phyloP scores from a whole-genome alignment of 2,113 vertebrate species.

The Macheiramphus alcinus region DNA sequence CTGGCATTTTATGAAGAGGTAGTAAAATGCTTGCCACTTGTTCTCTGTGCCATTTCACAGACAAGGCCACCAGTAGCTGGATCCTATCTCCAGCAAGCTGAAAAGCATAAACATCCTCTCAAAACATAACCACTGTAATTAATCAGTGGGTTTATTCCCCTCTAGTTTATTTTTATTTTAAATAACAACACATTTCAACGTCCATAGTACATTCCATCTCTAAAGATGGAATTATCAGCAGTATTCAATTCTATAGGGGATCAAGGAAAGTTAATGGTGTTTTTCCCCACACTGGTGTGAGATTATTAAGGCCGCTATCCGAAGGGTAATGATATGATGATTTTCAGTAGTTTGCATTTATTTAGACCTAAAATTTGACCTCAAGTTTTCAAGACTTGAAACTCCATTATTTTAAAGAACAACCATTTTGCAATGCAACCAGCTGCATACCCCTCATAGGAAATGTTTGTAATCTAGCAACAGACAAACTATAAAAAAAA shows the following conservation, averaged over 20 bases:
- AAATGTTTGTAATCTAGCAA: not conserved
- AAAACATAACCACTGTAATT: not conserved
- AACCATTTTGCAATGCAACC: not conserved
- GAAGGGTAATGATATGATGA: not conserved
- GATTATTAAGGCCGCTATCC: not conserved
- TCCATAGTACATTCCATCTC: not conserved
- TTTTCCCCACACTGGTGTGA: not conserved
- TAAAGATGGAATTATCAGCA: not conserved
- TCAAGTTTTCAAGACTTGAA: not conserved
- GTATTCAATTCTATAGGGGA: not conserved
- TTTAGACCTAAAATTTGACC: not conserved
- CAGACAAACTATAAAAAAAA: not conserved
- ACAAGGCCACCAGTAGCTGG: not conserved
- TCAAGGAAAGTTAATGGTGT: not conserved
- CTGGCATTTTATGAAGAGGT: not conserved
- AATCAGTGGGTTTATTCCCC: conserved; percentile 22
- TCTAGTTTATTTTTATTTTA: not conserved
- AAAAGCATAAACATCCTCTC: conserved; percentile 21
- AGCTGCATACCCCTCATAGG: not conserved
- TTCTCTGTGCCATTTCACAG: not conserved
- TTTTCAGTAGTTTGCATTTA: not conserved
- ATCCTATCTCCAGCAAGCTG: not conserved
- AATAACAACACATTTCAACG: not conserved
- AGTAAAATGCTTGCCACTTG: not conserved
- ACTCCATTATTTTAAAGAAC: not conserved